Evolutionary conservation across 64 coral and sea anemone species (phyloP), one percentile per base, ranked within the genome.

Genomic region (Stylophora pistillata): DNA sequence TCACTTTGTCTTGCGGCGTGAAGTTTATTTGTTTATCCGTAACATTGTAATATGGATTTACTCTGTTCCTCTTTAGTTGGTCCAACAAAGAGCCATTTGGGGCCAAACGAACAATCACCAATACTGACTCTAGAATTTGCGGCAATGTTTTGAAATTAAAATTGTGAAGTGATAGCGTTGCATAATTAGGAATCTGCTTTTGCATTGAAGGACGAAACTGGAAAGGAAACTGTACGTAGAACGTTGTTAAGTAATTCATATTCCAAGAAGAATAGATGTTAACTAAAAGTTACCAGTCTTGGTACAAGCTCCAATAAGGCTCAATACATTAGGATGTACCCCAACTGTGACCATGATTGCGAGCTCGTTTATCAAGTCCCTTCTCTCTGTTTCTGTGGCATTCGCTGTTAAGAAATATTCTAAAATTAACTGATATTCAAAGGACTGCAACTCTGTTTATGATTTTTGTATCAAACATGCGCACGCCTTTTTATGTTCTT

Each of bases 261-360:
- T n/a, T n/a, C n/a, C n/a, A n/a, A n/a, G n/a, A n/a, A n/a, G n/a
- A 17, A 23, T 64, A 17, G 2, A 64, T 21, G 18, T 64, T 3
- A 64, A 21, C 23, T 68, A 23, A 21, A 25, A 11, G 64, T 89
- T 80, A 88, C 86, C 86, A 18, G 28, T 72, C 4, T 28, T 21
- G 25, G 86, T 88, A 63, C 86, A 88, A 63, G 86, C 86, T 34
- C 86, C 86, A 32, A 88, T 59, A 56, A 88, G 56, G 55, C 86
- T 88, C 27, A 88, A 29, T 53, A 88, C 58, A 57, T 88, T 88
- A 17, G 86, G 86, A 55, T 88, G 86, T 56, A 77, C 74, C 5
- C 86, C 86, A 77, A 78, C 73, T 33, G 47, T 37, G 23, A 71
- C 76, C 87, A 89, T 89, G 20, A 89, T 79, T 16, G 64, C 27